A percentile compares a stretch with the other conserved stretches of the same genome.
Evolutionary conservation across 2,113 vertebrate species (phyloP).

Genomic region (Ailuropoda melanoleuca): DNA sequence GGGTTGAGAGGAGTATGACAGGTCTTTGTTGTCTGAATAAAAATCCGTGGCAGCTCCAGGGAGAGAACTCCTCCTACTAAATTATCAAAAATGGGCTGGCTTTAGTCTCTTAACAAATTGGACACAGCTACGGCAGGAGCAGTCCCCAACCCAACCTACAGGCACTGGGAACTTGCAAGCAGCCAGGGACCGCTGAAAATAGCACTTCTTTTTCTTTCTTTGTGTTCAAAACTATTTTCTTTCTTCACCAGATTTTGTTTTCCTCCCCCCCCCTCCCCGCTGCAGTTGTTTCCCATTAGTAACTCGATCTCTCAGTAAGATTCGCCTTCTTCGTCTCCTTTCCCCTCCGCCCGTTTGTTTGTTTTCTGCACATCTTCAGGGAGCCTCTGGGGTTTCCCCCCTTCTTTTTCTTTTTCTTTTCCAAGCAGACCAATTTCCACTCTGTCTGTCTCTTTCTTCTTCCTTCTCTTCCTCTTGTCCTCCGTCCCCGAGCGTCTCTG

Average conservation of each 20-base stretch:
- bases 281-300: slow-evolving; percentile 77
- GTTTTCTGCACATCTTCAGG: slow-evolving; percentile 80
- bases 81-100: slow-evolving; percentile 99
- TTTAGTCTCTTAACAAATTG: slow-evolving; percentile 98
- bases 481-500: slow-evolving; percentile 22
- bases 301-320: slow-evolving; percentile 77
- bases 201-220: slow-evolving; percentile 84
- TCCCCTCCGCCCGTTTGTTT: slow-evolving; percentile 76
- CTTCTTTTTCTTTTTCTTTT: background rate
- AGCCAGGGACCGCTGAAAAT: slow-evolving; percentile 86
- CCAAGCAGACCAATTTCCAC: slow-evolving; percentile 74
- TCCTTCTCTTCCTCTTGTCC: slow-evolving; percentile 52
- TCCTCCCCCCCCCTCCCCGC: background rate
- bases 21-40: slow-evolving; percentile 99
- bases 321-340: slow-evolving; percentile 36
- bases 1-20: slow-evolving; percentile 94
- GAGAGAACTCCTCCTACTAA: slow-evolving; percentile 98
- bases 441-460: background rate
- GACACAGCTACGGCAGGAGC: slow-evolving; percentile 92
- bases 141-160: slow-evolving; percentile 96
- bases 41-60: slow-evolving; percentile 91
- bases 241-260: slow-evolving; percentile 71
- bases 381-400: slow-evolving; percentile 57
- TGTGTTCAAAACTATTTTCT: slow-evolving; percentile 83
- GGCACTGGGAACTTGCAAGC: slow-evolving; percentile 92